A percentile compares a stretch with the other conserved stretches of the same genome.
phyloP scores from a whole-genome alignment of 2,797 vertebrate species.

The Characodon lateralis region DNA sequence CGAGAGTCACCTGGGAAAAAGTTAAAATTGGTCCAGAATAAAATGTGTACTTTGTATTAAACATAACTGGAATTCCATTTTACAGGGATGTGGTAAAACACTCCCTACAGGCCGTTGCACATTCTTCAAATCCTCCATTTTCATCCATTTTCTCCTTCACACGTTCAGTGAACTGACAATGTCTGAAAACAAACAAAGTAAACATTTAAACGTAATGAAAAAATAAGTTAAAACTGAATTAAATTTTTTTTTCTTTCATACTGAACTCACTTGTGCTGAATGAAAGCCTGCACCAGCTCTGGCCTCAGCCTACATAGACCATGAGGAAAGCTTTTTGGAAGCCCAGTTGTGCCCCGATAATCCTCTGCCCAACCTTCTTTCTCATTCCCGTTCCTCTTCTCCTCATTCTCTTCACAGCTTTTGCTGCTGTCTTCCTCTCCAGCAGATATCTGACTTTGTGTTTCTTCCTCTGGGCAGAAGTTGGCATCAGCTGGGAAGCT shows the following conservation, averaged over 20 bases:
- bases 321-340: slow-evolving; percentile 77
- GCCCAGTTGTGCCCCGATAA: slow-evolving; percentile 58
- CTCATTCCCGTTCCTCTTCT: slow-evolving; percentile 15
- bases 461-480: slow-evolving; percentile 68
- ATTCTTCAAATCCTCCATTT: slow-evolving; percentile 78
- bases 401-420: slow-evolving; percentile 37
- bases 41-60: background rate
- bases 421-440: slow-evolving; percentile 36
- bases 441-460: slow-evolving; percentile 29
- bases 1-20: slow-evolving; percentile 73
- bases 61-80: background rate
- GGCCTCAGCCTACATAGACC: slow-evolving; percentile 81
- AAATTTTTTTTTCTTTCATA: background rate
- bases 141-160: slow-evolving; percentile 74
- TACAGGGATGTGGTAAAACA: slow-evolving; percentile 1
- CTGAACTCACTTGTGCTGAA: slow-evolving; percentile 83
- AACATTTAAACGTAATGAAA: background rate
- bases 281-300: slow-evolving; percentile 81
- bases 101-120: slow-evolving; percentile 70
- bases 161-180: slow-evolving; percentile 74
- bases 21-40: background rate
- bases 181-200: slow-evolving; percentile 62
- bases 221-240: background rate
- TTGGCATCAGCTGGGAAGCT: slow-evolving; percentile 84
- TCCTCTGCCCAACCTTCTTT: slow-evolving; percentile 67